Base-by-base conservation (phyloP, 2,797 vertebrate genomes). In the Darevskia mixta region DNA sequence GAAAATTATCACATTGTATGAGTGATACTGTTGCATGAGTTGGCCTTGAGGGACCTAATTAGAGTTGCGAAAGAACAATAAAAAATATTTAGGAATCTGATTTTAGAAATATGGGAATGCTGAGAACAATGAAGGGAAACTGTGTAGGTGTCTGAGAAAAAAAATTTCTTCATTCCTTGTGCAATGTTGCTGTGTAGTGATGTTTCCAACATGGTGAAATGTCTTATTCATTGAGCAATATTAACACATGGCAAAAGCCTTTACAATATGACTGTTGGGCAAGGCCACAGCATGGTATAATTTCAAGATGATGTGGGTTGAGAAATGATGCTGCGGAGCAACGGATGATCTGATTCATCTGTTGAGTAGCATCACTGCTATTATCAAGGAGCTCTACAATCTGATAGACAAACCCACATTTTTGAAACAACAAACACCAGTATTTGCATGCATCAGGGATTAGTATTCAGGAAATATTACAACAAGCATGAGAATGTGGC, bases 91-190 rank as follows among this genome's bases (percentile, higher is more conserved):
- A 66, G 87, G 18, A 88, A 86, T 83, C 87, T 32, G n/a, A 55
- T 72, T 90, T 92, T 82, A 85, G 20, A 90, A 89, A 88, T 91
- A 92, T 86, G 78, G 85, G 58, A 87, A 88, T 38, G 0, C 55
- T 77, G 35, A 18, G 67, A 90, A 82, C 72, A 87, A 82, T 81
- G 35, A 45, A 82, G 29, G 38, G 79, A 87, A 82, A 58, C 83
- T 91, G 92, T 91, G 93, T 95, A 94, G 95, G 95, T 93, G 95
- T 92, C 83, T 82, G 78, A 94, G 79, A 83, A 90, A 94, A 95
- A 92, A 85, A 91, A 88, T 95, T 95, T 95, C 94, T 93, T 95
- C 92, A 95, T 93, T 94, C 64, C 87, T 96, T 96, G 94, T 94
- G 94, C 94, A 96, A 95, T 94, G 92, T 91, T 93, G 91, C 92